These are phyloP conservation scores for Brachypteracias leptosomus DNA, from an alignment of 2,113 vertebrate genomes.

Conservation along the genomic window DNA sequence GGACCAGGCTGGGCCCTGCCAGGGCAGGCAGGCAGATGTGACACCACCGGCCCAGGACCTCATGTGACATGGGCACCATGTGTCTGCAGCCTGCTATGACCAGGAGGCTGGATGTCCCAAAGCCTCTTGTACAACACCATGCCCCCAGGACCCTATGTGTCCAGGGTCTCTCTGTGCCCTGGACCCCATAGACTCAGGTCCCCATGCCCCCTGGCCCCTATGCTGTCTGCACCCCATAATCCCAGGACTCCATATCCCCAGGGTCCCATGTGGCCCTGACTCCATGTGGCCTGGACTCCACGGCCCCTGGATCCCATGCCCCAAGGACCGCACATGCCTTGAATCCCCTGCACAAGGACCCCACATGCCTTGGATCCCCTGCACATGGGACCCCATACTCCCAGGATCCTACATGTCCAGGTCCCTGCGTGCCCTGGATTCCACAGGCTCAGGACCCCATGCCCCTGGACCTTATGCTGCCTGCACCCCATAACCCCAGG, in stretches of 20 bases:
- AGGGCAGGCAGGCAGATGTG: background rate
- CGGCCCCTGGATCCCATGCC: too few species aligned
- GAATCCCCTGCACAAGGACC: background rate
- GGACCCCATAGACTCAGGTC: accelerated
- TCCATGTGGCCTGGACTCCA: background rate
- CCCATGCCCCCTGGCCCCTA: accelerated
- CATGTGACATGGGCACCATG: accelerated
- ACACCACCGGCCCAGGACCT: background rate
- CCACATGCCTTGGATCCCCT: too few species aligned
- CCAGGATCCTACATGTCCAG: background rate
- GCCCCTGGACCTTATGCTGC: background rate
- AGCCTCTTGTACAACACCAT: accelerated
- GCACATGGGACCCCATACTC: background rate
- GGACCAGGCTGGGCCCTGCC: background rate
- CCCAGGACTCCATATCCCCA: background rate
- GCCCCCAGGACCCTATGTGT: background rate
- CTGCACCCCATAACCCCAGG: background rate
- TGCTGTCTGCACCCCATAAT: background rate
- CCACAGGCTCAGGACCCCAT: accelerated
- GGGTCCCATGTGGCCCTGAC: background rate
- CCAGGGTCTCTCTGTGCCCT: background rate
- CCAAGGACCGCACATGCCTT: accelerated
- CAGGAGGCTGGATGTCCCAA: background rate
- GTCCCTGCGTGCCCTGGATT: background rate
- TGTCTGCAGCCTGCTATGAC: accelerated